A percentile compares a stretch with the other conserved stretches of the same genome.
These are phyloP conservation scores for Saturnia pavonia DNA, from an alignment of 2,888 invertebrate genomes.

Conservation along the genomic window DNA sequence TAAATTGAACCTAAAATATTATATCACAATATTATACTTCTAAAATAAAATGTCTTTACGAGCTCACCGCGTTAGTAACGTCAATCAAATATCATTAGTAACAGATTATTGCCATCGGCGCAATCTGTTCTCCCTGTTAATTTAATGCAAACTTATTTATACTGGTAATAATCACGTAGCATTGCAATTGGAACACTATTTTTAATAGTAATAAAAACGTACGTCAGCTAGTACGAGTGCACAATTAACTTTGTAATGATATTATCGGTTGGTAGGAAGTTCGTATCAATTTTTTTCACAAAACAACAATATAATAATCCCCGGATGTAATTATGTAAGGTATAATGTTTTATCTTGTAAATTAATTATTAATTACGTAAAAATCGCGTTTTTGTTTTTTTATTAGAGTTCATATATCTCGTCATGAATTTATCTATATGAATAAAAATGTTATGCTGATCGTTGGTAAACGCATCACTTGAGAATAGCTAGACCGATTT, in stretches of 20 bases:
- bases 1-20: too few relatives aligned
- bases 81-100: neutral
- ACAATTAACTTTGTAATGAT: neutral
- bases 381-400: neutral
- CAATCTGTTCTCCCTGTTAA: neutral
- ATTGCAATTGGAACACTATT: neutral
- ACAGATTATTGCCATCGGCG: neutral
- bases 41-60: neutral
- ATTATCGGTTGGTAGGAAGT: neutral
- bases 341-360: neutral
- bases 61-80: neutral
- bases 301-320: conserved; percentile 3
- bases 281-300: neutral
- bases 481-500: too few relatives aligned
- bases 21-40: neutral
- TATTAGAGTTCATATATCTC: neutral
- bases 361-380: neutral
- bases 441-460: neutral
- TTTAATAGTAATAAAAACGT: neutral
- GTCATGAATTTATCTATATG: neutral
- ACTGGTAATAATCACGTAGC: neutral
- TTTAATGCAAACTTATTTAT: neutral
- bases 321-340: neutral
- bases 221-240: neutral
- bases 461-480: too few relatives aligned